These are phyloP conservation scores for Hemiscyllium ocellatum DNA, from an alignment of 2,113 vertebrate species.

Conservation along the genomic window DNA sequence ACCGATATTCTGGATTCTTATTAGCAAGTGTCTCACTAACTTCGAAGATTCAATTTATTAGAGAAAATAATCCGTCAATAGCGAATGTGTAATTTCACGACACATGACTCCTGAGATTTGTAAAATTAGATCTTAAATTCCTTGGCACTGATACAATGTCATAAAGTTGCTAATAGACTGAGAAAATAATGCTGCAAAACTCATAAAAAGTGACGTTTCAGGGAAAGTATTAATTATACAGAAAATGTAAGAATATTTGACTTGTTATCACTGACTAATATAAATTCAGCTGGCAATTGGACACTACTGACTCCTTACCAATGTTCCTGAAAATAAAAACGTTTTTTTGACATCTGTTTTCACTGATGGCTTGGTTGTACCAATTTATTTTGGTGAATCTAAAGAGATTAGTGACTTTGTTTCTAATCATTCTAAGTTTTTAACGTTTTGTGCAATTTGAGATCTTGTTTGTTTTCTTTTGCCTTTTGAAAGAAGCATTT, in stretches of 20 bases:
- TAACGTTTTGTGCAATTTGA: neutral
- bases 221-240: neutral
- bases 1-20: neutral
- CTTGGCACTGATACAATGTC: neutral
- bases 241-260: neutral
- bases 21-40: neutral
- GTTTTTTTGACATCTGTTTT: constrained; percentile 26
- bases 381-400: constrained; percentile 1
- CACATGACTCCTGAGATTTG: neutral
- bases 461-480: constrained; percentile 24
- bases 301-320: neutral
- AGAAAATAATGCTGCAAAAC: neutral
- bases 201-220: neutral
- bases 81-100: neutral
- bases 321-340: neutral
- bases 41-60: neutral
- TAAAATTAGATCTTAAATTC: neutral
- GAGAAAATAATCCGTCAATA: neutral
- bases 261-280: neutral
- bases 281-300: neutral
- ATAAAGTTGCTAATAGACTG: neutral
- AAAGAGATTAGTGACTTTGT: constrained; percentile 25
- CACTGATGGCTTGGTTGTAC: neutral
- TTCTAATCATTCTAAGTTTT: constrained; percentile 34
- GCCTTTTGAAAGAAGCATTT: neutral